Evolutionary conservation across 2,113 vertebrate species (phyloP).

Genomic region (Emydura subglobosa): DNA sequence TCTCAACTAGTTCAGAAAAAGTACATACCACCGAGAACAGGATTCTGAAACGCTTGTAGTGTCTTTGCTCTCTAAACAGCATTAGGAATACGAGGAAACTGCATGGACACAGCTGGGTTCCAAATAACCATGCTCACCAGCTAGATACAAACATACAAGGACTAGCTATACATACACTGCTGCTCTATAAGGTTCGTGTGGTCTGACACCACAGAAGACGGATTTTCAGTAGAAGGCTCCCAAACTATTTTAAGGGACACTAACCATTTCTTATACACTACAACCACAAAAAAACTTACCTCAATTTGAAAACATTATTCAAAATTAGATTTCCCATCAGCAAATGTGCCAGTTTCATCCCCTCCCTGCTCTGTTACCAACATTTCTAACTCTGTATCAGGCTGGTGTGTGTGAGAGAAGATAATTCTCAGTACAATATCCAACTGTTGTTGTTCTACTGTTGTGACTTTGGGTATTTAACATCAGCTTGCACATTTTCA

Average conservation of each 20-base stretch:
- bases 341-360: not conserved
- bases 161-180: not conserved
- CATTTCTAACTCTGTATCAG: not conserved
- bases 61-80: not conserved
- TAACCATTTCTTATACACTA: not conserved
- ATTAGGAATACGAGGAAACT: not conserved
- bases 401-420: no score
- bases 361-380: not conserved
- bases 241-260: not conserved
- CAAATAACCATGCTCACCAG: rapidly evolving
- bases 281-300: not conserved
- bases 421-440: not conserved
- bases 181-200: not conserved
- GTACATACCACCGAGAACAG: not conserved
- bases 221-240: not conserved
- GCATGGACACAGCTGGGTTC: not conserved
- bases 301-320: not conserved
- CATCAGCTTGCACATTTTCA: not conserved
- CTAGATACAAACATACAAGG: rapidly evolving
- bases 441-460: not conserved
- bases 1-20: not conserved
- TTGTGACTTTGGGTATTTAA: not conserved
- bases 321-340: not conserved
- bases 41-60: not conserved
- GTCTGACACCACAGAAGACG: not conserved